Evolutionary conservation across 2,888 invertebrate species (phyloP), one percentile per base, ranked within the genome.

Genomic region (Andrena bucephala): DNA sequence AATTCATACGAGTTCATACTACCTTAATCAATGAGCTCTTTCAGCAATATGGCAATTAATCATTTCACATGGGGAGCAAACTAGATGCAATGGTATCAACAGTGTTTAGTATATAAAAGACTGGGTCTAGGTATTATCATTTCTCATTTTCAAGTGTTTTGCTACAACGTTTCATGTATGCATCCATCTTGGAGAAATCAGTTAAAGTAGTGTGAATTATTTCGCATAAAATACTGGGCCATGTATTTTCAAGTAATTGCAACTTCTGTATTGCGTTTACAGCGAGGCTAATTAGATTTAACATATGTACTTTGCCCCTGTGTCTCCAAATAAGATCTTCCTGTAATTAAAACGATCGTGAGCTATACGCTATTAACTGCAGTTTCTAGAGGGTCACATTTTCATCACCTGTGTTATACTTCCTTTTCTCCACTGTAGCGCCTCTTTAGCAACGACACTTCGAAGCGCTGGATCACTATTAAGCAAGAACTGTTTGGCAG

Each of bases 371-470:
- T 29, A 27, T 72, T 16, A 29, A 36, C 6, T 20, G 42, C 16
- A 42, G 54, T 52, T 52, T 50, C 3, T 16, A 16, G 20, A 10
- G 27, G 3, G 20, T n/a, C n/a, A 6, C 20, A n/a, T 29, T 36
- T 63, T 20, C 8, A 42, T 65, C 52, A 95, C 95, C 94, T 95
- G 95, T 48, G 94, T 94, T 57, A 94, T 91, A 77, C 95, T 95
- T 29, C 96, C 96, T 91, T 96, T 96, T 89, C 96, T 96, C 96
- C 97, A 98, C 88, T 98, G 97, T 62, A 98, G 93, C 1, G 98
- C 97, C 94, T 98, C 98, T 93, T 98, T 98, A 71, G 97, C 97
- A 70, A 98, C 97, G 13, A 98, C 98, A 86, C 96, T 96, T 89
- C 96, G 95, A 72, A 98, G 94, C 5, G 97, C 97, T 33, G 97